Base-by-base conservation (phyloP, 1,140 invertebrate species). In the Drosophila repleta region DNA sequence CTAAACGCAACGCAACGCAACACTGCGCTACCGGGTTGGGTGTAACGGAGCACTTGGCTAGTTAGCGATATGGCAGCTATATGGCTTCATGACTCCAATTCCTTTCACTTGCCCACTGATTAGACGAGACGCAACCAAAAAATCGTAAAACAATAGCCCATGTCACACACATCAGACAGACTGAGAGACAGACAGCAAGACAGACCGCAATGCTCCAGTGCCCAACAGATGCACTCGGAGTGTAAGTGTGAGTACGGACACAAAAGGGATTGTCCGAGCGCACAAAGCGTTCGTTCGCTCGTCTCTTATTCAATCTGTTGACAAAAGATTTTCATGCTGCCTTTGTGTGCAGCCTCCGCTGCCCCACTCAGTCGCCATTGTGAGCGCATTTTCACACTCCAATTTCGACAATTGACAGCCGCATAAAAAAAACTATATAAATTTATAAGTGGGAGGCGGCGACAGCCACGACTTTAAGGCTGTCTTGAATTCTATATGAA, bases 11-110 rank as follows among this genome's bases (percentile, higher is more conserved):
- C 52, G 26, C 58, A 61, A 82, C 83, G 79, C 49, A 65, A 83
- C 72, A 83, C 73, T 88, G 83, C 79, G 56, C 83, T 88, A 88
- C 83, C 83, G 83, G 83, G 83, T 88, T 83, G 71, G 78, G 71
- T 87, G 83, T 82, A 88, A 76, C 79, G 56, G 65, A 76, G 75
- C 41, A 62, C 61, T 78, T 78, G 77, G 72, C 78, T 62, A 87
- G 82, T 85, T 87, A 87, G 66, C 74, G 71, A 85, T 88, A 87
- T 82, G 78, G 63, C 82, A 69, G 63, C 78, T 74, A 24, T 65
- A 82, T 87, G 81, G 78, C 81, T 85, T 80, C 81, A 80, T 84
- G 74, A 80, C 70, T 87, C 64, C 37, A 35, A 56, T 65, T 85
- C 82, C 82, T 85, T 85, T 85, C 82, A 87, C 82, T 88, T 77